A percentile compares a stretch with the other conserved stretches of the same genome.
These are phyloP conservation scores for Eurypyga helias DNA, from an alignment of 2,113 vertebrate species.

Conservation along the genomic window DNA sequence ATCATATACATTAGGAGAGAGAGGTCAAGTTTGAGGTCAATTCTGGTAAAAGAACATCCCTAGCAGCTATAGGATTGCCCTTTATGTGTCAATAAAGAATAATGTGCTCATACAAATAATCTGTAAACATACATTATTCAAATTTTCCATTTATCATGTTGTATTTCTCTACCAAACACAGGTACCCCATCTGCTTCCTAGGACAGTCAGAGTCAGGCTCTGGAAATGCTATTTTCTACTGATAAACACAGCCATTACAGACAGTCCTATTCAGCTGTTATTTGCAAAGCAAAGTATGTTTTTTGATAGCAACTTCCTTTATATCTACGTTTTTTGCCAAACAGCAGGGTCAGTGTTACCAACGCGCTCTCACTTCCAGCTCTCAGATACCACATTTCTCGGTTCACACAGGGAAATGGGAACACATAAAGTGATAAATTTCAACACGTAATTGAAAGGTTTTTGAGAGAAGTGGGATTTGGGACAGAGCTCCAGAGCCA, in stretches of 20 bases:
- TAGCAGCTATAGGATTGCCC: not conserved
- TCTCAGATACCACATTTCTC: not conserved
- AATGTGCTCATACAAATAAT: not conserved
- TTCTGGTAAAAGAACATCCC: not conserved
- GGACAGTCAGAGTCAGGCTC: not conserved
- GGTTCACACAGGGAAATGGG: not conserved
- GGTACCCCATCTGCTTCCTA: not conserved
- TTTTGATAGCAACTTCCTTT: constrained; percentile 3
- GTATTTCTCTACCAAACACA: not conserved
- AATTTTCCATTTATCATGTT: not conserved
- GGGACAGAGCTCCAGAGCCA: not conserved
- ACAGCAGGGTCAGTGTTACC: not conserved
- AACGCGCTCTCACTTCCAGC: not conserved
- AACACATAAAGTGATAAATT: not conserved
- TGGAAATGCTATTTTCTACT: not conserved
- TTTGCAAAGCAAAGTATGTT: constrained; percentile 15
- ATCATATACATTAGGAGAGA: not conserved
- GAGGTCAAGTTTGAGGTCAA: not conserved
- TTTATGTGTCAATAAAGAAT: not conserved
- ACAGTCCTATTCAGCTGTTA: not conserved
- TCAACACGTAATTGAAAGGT: not conserved
- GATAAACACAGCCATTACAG: not conserved
- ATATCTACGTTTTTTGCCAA: not conserved
- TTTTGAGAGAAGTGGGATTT: not conserved
- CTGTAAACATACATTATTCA: not conserved